Evolutionary conservation across 1,140 invertebrate species (phyloP).

Genomic region (Cherax destructor): DNA sequence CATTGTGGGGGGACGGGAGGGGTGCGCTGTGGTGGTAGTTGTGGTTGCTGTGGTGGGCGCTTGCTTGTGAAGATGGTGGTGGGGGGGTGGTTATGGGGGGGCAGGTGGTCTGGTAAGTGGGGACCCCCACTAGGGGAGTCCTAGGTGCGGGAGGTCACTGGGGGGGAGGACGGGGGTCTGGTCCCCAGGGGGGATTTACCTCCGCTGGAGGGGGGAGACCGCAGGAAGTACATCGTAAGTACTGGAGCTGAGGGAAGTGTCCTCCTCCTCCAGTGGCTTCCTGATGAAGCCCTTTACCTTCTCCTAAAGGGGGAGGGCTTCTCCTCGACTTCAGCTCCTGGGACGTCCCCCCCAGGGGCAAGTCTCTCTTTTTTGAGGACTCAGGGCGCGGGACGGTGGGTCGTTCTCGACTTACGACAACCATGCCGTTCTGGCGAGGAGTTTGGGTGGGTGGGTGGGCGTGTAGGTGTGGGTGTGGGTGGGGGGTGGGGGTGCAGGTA

Average conservation of each 20-base stretch:
- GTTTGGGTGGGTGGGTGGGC: background rate
- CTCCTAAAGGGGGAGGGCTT: background rate
- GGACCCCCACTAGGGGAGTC: slow-evolving; percentile 1
- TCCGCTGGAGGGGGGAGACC: background rate
- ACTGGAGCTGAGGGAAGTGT: background rate
- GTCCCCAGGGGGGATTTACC: background rate
- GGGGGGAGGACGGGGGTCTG: slow-evolving; percentile 30
- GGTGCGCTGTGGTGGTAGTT: background rate
- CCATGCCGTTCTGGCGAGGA: slow-evolving; percentile 24
- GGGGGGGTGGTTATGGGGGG: slow-evolving; percentile 34
- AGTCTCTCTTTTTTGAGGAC: background rate
- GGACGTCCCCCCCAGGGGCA: too few species aligned
- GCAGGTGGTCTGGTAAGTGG: slow-evolving; percentile 9
- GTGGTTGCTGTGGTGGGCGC: background rate
- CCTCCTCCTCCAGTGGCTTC: background rate
- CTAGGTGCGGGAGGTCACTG: slow-evolving; percentile 30
- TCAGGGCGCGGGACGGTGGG: background rate
- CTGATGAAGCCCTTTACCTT: background rate
- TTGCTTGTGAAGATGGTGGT: background rate
- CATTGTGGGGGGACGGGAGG: background rate
- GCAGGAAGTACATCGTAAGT: slow-evolving; percentile 22
- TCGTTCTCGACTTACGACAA: background rate
- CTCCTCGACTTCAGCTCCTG: background rate
- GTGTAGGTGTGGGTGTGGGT: background rate
- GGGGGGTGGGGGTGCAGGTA: background rate